phyloP scores from a whole-genome alignment of 2,888 invertebrate genomes.

The Nycteola revayana region DNA sequence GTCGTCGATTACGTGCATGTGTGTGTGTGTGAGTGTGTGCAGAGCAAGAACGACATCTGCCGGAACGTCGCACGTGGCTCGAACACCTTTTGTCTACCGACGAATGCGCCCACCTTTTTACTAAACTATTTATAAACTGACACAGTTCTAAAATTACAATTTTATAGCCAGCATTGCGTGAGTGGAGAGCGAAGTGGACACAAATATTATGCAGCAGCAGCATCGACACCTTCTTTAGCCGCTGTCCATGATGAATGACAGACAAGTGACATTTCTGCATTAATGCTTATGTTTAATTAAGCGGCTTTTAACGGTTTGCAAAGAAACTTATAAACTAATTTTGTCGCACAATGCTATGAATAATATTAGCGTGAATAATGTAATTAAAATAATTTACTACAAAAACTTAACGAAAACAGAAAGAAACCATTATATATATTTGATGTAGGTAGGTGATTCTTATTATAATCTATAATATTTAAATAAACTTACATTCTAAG shows the following conservation, averaged over 20 bases:
- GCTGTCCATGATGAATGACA: constrained; percentile 1
- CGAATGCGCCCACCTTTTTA: constrained; percentile 58
- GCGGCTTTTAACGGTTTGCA: background rate
- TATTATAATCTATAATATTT: too few species aligned
- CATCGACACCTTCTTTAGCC: constrained; percentile 2
- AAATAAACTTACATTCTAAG: too few species aligned
- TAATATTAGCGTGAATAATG: too few species aligned
- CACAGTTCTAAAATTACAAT: constrained; percentile 54
- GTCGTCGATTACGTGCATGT: constrained; percentile 11
- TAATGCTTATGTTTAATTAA: too few species aligned
- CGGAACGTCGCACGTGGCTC: constrained; percentile 55
- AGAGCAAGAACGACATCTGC: constrained; percentile 53
- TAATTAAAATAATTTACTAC: too few species aligned
- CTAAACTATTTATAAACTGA: constrained; percentile 65
- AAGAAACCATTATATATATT: too few species aligned
- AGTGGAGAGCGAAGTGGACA: constrained; percentile 10
- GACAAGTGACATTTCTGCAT: too few species aligned
- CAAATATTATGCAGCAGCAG: constrained; percentile 1
- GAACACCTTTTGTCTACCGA: constrained; percentile 74
- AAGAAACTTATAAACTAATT: too few species aligned
- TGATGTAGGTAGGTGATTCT: too few species aligned
- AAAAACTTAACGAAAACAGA: too few species aligned
- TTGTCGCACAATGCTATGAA: too few species aligned
- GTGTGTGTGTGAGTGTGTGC: constrained; percentile 9
- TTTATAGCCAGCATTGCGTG: constrained; percentile 18